phyloP scores from a whole-genome alignment of 2,113 vertebrate genomes.

The Carollia perspicillata region DNA sequence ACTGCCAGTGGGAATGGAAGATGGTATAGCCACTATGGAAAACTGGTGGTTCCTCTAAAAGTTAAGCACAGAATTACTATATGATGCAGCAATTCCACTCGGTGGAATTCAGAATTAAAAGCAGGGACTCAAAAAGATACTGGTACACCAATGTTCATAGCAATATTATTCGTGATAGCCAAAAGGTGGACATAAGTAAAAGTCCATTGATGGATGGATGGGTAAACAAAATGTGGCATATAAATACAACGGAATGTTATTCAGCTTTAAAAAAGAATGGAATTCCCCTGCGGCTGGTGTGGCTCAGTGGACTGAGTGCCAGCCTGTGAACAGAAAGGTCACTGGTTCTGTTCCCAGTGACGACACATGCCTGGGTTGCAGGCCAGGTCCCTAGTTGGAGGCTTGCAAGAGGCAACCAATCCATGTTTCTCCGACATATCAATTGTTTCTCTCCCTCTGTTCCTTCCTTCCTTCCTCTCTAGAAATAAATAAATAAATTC shows the following conservation, averaged over 20 bases:
- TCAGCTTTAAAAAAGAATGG: conserved; percentile 4
- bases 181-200: not conserved
- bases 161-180: not conserved
- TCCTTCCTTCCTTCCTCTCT: no score
- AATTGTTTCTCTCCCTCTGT: no score
- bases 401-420: no score
- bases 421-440: no score
- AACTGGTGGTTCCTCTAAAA: not conserved
- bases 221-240: not conserved
- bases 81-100: not conserved
- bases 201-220: not conserved
- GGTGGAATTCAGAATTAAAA: not conserved
- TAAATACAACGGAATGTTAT: not conserved
- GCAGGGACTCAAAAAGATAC: not conserved
- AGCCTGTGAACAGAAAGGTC: no score
- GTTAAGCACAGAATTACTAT: not conserved
- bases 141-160: not conserved
- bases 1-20: not conserved
- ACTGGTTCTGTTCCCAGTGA: no score
- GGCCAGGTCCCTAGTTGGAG: no score
- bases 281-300: not conserved
- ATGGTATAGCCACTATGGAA: not conserved
- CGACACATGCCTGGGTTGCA: no score
- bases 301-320: no score
- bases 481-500: no score